Evolutionary conservation across 2,113 vertebrate species (phyloP).

Genomic region (Phyllostomus discolor): DNA sequence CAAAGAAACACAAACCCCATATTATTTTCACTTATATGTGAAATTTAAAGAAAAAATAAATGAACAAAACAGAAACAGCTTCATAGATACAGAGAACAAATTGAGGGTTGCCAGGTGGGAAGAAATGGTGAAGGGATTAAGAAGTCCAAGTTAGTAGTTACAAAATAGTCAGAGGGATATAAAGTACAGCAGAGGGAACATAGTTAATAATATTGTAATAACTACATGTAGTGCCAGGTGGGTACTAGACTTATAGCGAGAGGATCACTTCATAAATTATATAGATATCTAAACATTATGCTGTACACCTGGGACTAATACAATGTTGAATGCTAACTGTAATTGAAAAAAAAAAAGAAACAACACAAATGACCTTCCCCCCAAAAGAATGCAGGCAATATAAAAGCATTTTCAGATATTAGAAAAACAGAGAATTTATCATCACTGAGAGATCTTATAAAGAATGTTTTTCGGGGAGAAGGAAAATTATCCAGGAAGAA

Average conservation of each 20-base stretch:
- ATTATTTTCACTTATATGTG: background rate
- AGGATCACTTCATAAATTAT: background rate
- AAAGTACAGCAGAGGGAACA: background rate
- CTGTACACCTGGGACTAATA: background rate
- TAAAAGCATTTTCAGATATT: background rate
- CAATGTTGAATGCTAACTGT: background rate
- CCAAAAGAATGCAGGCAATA: background rate
- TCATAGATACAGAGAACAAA: background rate
- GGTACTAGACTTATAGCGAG: background rate
- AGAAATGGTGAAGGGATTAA: background rate
- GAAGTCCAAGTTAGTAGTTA: background rate
- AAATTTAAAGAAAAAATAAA: background rate
- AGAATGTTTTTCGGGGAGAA: background rate
- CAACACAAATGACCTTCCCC: background rate
- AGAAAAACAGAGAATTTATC: background rate
- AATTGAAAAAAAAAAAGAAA: background rate
- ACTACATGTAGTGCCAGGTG: background rate
- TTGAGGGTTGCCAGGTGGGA: background rate
- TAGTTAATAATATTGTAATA: background rate
- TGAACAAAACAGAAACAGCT: background rate
- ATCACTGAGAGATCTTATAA: background rate
- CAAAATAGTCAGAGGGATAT: background rate
- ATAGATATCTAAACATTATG: background rate
- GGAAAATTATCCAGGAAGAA: background rate
- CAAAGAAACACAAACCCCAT: background rate